Base-by-base conservation (phyloP, 2,888 invertebrate species). In the Clepsis dumicolana region DNA sequence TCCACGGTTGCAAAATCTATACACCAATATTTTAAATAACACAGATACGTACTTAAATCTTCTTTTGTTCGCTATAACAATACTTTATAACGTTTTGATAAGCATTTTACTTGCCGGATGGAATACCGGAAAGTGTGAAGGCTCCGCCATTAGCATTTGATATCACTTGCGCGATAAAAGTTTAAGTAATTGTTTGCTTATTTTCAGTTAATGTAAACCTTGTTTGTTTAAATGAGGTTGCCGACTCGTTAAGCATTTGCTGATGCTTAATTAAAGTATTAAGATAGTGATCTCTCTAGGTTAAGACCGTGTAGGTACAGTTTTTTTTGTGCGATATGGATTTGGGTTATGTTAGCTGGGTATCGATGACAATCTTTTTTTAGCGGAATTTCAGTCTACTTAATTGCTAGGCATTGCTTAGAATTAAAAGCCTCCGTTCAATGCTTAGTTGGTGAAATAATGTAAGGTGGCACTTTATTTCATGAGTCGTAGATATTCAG, bases 231-330 rank as follows among this genome's bases (percentile, higher is more conserved):
- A 78, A 81, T 83, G 81, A 85, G 85, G 85, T 80, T 83, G 77
- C 77, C 74, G 73, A 74, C 79, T 76, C 78, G 76, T 80, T 80
- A 80, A 77, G 75, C 77, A 77, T 78, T 83, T 80, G 81, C 80
- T 75, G 82, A 82, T 80, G 77, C 75, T 74, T 85, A 87, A 88
- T 89, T 88, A 87, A 81, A 75, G 73, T 78, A 75, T 71, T 75
- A 73, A 77, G 89, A 89, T 89, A 77, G 18, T 38, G 69, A 90
- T 90, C 90, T 91, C 88, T 90, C 87, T 91, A 89, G 91, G 91
- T 90, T 88, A 90, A 84, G 81, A 84, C 80, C 84, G 80, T 83
- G 82, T 80, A 81, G 7, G 29, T 44, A 44, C 84, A 79, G 80
- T 82, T 82, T 57, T 75, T 73, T 71, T 79, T 74, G 75, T 77